A percentile compares a stretch with the other conserved stretches of the same genome.
Conservation (phyloP, 2,797 vertebrate genomes). For the Sebastes diploproa region DNA sequence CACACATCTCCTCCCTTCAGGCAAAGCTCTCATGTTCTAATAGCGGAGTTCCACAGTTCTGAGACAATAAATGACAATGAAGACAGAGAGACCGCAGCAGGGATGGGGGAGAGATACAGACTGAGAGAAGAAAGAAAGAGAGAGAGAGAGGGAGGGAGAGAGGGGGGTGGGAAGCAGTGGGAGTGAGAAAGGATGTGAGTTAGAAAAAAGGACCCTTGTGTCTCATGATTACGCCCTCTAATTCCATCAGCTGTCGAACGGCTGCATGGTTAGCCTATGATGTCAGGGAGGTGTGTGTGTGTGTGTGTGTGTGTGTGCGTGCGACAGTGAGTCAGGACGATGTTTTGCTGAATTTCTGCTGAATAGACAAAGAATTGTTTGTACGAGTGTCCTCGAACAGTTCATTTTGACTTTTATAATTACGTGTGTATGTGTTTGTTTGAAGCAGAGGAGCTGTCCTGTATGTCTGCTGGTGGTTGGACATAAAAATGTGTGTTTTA, state of each 20-base stretch:
- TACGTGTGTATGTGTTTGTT: constrained; percentile 15
- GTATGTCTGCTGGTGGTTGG: not conserved
- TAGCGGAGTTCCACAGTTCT: constrained; percentile 36
- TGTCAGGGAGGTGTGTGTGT: constrained; percentile 60
- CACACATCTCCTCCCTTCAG: not conserved
- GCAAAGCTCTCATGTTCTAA: constrained; percentile 36
- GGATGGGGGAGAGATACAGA: constrained; percentile 13
- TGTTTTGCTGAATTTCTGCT: constrained; percentile 70
- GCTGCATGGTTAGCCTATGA: constrained; percentile 66
- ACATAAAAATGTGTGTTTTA: not conserved
- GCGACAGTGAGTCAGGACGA: constrained; percentile 46
- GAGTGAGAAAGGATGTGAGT: constrained; percentile 53
- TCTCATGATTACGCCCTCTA: constrained; percentile 70
- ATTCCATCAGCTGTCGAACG: constrained; percentile 73
- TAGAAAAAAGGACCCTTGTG: constrained; percentile 67
- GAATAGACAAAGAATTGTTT: constrained; percentile 65
- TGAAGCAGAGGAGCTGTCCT: not conserved
- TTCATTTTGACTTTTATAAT: constrained; percentile 32
- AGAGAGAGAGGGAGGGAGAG: not conserved
- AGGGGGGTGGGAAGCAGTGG: constrained; percentile 8
- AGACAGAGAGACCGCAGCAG: constrained; percentile 1
- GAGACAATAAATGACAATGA: constrained; percentile 54
- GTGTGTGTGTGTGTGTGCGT: constrained; percentile 18
- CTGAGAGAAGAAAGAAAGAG: constrained; percentile 2
- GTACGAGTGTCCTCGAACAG: constrained; percentile 17